Evolutionary conservation across 1,140 invertebrate species (phyloP).

Genomic region (Drosophila nasuta): DNA sequence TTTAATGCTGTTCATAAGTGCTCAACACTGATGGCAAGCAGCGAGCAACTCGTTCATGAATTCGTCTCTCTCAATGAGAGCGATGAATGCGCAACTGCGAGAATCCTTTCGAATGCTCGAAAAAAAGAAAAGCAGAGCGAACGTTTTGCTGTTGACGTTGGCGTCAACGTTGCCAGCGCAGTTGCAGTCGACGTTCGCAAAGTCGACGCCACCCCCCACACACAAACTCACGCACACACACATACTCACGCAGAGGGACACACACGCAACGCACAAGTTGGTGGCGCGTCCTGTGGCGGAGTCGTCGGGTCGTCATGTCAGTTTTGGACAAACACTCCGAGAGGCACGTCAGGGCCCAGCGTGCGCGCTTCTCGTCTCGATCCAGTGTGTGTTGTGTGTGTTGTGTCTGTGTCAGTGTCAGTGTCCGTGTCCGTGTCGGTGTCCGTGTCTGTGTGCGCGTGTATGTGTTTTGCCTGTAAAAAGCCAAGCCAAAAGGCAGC

Average conservation of each 20-base stretch:
- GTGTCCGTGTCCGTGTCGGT: constrained; percentile 46
- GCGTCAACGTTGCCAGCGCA: constrained; percentile 36
- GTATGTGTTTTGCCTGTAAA: constrained; percentile 39
- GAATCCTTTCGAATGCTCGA: constrained; percentile 40
- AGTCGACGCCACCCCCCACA: constrained; percentile 47
- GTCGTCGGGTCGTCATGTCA: constrained; percentile 54
- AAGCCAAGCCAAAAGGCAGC: constrained; percentile 50
- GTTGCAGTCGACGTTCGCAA: constrained; percentile 21
- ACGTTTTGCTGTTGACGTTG: constrained; percentile 28
- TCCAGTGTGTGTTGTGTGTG: constrained; percentile 51
- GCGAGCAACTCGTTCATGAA: background rate
- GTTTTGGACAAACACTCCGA: constrained; percentile 84
- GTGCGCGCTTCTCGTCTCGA: constrained; percentile 79
- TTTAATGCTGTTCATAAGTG: background rate
- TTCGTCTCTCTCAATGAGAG: constrained; percentile 4
- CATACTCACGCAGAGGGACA: background rate
- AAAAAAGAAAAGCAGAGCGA: background rate
- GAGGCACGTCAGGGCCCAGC: constrained; percentile 78
- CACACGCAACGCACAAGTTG: constrained; percentile 11
- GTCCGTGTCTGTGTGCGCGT: constrained; percentile 46
- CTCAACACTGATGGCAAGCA: constrained; percentile 1
- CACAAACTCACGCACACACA: background rate
- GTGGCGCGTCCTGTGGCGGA: constrained; percentile 46
- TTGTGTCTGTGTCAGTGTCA: constrained; percentile 49
- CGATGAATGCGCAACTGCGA: constrained; percentile 52